These are phyloP conservation scores for Planococcus citri DNA, from an alignment of 1,140 invertebrate genomes.

Conservation along the genomic window DNA sequence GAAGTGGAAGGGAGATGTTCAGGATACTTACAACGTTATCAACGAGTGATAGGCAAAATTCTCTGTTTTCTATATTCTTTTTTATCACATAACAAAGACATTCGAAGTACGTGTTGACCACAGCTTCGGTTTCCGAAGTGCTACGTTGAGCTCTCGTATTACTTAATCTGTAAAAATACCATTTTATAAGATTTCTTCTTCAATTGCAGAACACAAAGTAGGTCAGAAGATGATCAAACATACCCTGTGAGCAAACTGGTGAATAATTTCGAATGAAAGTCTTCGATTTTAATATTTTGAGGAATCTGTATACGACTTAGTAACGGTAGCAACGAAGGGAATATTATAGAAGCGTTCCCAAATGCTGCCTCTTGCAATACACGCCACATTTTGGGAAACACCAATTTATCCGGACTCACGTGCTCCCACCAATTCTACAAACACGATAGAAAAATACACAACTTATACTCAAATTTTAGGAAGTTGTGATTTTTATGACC, in stretches of 20 bases:
- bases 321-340: slow-evolving; percentile 59
- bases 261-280: slow-evolving; percentile 55
- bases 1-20: not conserved
- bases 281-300: slow-evolving; percentile 36
- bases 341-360: slow-evolving; percentile 53
- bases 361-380: slow-evolving; percentile 50
- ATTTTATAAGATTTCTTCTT: not conserved
- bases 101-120: slow-evolving; percentile 51
- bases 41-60: slow-evolving; percentile 27
- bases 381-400: slow-evolving; percentile 54
- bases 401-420: slow-evolving; percentile 52
- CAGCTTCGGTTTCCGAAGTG: slow-evolving; percentile 44
- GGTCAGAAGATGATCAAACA: slow-evolving; percentile 24
- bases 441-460: slow-evolving; percentile 12
- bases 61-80: slow-evolving; percentile 25
- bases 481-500: too few species aligned
- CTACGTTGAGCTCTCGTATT: slow-evolving; percentile 39
- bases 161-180: slow-evolving; percentile 37
- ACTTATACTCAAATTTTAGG: too few species aligned
- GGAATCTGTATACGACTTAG: slow-evolving; percentile 52
- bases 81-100: slow-evolving; percentile 51
- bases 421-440: slow-evolving; percentile 52
- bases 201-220: not conserved
- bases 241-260: slow-evolving; percentile 49
- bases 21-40: slow-evolving; percentile 26